These are phyloP conservation scores for Podiceps cristatus DNA, from an alignment of 2,113 vertebrate species.

Conservation along the genomic window DNA sequence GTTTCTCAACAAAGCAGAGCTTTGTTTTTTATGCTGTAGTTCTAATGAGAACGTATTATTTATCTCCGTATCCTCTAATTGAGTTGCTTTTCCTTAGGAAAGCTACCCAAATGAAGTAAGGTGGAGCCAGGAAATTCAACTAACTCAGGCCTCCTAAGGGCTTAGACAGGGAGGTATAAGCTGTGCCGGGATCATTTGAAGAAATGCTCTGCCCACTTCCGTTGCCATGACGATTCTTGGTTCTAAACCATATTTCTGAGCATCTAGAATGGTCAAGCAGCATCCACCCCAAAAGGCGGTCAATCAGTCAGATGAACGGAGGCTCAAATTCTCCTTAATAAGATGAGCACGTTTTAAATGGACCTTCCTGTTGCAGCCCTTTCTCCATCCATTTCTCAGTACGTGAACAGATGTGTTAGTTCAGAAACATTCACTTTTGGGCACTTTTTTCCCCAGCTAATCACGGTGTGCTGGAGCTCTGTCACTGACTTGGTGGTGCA, in stretches of 20 bases:
- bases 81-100: constrained; percentile 26
- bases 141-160: constrained; percentile 22
- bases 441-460: not conserved
- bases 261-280: not conserved
- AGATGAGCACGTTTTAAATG: not conserved
- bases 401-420: not conserved
- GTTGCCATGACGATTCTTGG: not conserved
- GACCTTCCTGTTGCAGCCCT: constrained; percentile 31
- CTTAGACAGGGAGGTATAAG: not conserved
- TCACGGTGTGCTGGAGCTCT: not conserved
- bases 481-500: not conserved
- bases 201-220: not conserved
- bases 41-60: constrained; percentile 28
- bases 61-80: not conserved
- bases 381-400: constrained; percentile 12
- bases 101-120: not conserved
- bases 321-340: not conserved
- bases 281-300: not conserved
- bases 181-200: not conserved
- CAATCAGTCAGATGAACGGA: not conserved
- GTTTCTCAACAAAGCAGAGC: constrained; percentile 68
- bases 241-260: not conserved
- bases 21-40: constrained; percentile 67
- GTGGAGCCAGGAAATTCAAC: not conserved
- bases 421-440: not conserved